Percentiles rank a stretch among this genome's conserved stretches.
These are phyloP conservation scores for Manis crassicaudata DNA, from an alignment of 2,797 vertebrate species.

Conservation along the genomic window DNA sequence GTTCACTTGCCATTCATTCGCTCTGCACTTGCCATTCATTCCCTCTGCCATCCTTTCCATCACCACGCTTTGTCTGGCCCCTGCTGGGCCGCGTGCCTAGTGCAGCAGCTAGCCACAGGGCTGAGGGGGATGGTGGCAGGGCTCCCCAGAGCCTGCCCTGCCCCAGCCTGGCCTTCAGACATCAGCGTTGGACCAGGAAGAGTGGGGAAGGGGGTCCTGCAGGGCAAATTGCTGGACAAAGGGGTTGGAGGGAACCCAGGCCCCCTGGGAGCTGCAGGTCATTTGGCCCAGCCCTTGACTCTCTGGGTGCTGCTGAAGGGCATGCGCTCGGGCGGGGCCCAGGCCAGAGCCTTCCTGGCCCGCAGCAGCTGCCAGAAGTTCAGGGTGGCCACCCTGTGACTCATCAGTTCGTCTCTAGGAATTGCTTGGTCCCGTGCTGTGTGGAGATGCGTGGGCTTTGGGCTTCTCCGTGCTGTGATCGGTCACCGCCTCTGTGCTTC, in stretches of 20 bases:
- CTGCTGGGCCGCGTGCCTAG: fast-evolving
- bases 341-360: background rate
- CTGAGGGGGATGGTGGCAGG: fast-evolving
- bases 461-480: background rate
- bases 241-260: background rate
- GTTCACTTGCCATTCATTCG: background rate
- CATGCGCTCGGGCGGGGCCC: fast-evolving
- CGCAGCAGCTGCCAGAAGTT: background rate
- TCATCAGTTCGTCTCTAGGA: background rate
- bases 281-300: background rate
- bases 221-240: background rate
- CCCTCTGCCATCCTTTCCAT: background rate
- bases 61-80: background rate
- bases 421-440: no score
- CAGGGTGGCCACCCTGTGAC: background rate
- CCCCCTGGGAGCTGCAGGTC: background rate
- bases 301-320: background rate
- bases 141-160: background rate
- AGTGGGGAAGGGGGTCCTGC: background rate
- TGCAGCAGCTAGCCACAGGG: background rate
- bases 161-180: background rate
- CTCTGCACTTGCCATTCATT: background rate
- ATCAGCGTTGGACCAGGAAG: background rate
- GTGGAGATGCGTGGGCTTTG: background rate
- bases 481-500: background rate